Base-by-base conservation (phyloP, 35 echinoderm and acorn worm genomes). In the Apostichopus californicus region DNA sequence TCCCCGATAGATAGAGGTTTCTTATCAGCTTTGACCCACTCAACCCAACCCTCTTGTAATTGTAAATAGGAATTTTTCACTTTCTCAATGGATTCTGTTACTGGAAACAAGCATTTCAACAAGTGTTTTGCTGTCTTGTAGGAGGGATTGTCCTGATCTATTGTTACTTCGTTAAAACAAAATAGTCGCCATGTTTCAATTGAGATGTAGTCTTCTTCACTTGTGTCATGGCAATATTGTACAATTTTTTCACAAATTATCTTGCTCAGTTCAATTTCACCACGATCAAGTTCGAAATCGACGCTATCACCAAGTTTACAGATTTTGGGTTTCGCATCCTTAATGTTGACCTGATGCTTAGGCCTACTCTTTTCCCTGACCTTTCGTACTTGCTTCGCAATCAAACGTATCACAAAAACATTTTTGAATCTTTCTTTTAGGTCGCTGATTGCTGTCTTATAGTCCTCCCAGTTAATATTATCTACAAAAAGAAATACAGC, bases 401-500 rank as follows among this genome's bases (percentile, higher is more conserved):
- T 24, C 17, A 78, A 78, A 17, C 8, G 8, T 22, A 78, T 22
- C 0, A 24, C 20, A 9, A 11, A 5, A 12, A 12, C 12, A 61
- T 61, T 61, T 61, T 8, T 8, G 77, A 24, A 9, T 8, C 17
- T 24, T 78, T 46, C 5, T 17, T 17, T 9, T 1, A 22, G 4
- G 34, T 78, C 0, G 1, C 1, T 1, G 17, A 22, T 78, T 78
- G 8, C 17, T 24, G 77, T 46, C 1, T 1, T 12, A 12, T 9
- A 61, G 3, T 8, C 12, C 2, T 73, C n/a, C 10, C 5, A 1
- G 5, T 73, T 15, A 2, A 1, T n/a, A 5, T 84, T 58, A 5
- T 84, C 54, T 58, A 88, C n/a, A 22, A 88, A 34, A 18, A 88
- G 18, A 26, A 88, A 53, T 18, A 52, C 63, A n/a, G 58, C 24